Percentiles rank a stretch among this genome's conserved stretches.
These are phyloP conservation scores for Marcusenius ussheri DNA, from an alignment of 2,113 vertebrate species.

Conservation along the genomic window DNA sequence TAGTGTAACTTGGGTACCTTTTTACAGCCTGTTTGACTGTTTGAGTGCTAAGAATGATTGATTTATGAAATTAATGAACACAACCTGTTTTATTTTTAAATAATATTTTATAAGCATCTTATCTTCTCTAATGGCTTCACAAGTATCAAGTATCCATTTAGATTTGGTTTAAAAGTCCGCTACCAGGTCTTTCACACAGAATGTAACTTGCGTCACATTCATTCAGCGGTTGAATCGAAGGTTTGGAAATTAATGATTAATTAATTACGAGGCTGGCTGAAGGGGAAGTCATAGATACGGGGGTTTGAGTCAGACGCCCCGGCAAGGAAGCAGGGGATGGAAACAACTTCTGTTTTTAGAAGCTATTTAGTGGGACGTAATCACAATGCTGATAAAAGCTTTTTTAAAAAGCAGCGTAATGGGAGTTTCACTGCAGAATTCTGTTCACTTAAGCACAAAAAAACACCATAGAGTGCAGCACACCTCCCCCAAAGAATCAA, in stretches of 20 bases:
- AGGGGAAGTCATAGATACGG: neutral
- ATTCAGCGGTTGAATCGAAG: neutral
- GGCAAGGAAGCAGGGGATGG: neutral
- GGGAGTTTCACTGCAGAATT: neutral
- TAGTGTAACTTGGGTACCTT: neutral
- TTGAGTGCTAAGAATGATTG: neutral
- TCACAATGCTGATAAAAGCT: neutral
- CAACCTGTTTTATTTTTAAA: neutral
- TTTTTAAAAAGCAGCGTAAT: neutral
- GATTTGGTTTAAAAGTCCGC: neutral
- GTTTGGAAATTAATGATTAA: neutral
- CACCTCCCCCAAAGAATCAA: neutral
- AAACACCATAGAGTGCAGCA: neutral
- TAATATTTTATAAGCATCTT: neutral
- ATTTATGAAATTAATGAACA: neutral
- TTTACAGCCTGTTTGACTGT: neutral
- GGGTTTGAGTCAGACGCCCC: neutral
- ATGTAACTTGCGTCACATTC: neutral
- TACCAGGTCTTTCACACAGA: neutral
- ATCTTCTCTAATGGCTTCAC: neutral
- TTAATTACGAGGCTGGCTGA: neutral
- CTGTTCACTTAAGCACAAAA: neutral
- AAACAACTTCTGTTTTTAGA: neutral
- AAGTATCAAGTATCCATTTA: neutral
- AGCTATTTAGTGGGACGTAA: neutral